Percentiles rank a stretch among this genome's conserved stretches.
These are phyloP conservation scores for Campylorhamphus procurvoides DNA, from an alignment of 2,113 vertebrate genomes.

Conservation along the genomic window DNA sequence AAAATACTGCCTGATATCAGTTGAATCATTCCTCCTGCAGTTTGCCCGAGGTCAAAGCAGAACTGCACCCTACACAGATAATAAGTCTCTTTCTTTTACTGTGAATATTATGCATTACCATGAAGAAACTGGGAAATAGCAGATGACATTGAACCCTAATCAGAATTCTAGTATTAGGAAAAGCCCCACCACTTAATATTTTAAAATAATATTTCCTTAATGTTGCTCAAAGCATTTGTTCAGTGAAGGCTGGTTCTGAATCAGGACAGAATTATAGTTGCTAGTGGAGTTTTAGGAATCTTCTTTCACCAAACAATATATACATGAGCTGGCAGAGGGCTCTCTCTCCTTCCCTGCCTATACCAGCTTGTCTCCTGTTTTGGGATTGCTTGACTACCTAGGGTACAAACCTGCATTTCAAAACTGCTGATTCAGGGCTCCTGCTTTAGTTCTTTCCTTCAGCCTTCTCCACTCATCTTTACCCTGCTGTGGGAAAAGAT, in stretches of 20 bases:
- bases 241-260: not conserved
- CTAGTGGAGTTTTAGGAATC: not conserved
- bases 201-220: not conserved
- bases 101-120: not conserved
- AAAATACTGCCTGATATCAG: not conserved
- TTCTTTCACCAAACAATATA: not conserved
- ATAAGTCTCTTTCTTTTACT: not conserved
- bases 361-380: not conserved
- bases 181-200: not conserved
- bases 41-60: not conserved
- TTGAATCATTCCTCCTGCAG: not conserved
- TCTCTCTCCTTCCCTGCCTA: not conserved
- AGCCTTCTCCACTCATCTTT: not conserved
- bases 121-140: not conserved
- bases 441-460: not conserved
- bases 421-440: not conserved
- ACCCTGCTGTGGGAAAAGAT: not conserved
- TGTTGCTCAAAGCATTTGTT: not conserved
- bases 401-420: not conserved
- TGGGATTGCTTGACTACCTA: not conserved
- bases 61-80: not conserved
- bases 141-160: not conserved
- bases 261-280: not conserved
- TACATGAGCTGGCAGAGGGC: not conserved
- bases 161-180: not conserved